Base-by-base conservation (phyloP, 2,113 vertebrate species). In the Ameiurus melas region DNA sequence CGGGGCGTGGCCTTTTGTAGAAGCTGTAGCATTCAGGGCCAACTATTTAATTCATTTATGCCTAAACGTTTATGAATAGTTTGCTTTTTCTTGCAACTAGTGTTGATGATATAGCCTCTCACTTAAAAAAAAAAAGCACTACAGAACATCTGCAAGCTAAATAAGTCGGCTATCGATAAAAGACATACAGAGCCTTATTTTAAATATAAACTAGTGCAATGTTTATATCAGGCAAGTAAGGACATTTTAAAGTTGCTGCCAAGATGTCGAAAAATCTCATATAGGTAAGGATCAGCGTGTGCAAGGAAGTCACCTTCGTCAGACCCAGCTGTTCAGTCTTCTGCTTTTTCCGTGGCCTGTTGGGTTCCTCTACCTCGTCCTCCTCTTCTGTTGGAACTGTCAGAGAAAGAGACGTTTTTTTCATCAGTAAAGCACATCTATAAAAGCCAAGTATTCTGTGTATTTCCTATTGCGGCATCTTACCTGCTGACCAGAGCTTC, bases 401-500 rank as follows among this genome's bases (percentile, higher is more conserved):
- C 0, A 9, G 43, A 66, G 3, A 8, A 68, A 39, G 16, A 33
- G 66, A 8, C 39, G 3, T 27, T 60, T 55, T 60, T 85, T 10
- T 17, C 27, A 8, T 36, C 47, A 33, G 6, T 60, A 73, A 47
- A 27, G 22, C 12, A 80, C 0, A 25, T 66, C 25, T 55, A 39
- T 7, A 22, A 6, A 22, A 6, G n/a, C 17, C 12, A 12, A 33
- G 53, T 6, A 4, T 25, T 16, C 7, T 1, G 5, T 33, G 12
- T 51, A n/a, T 70, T 27, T 10, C 58, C 20, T 64, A 0, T 55
- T 39, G 22, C 33, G 17, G 19, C 4, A 58, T 78, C 89, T 19
- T 94, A 99, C 98, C 98, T 96, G 98, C 96, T 90, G 98, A 99
- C 98, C 98, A 99, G 87, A 99, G 96, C 94, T 99, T 99, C 86